Evolutionary conservation across 2,888 invertebrate genomes (phyloP).

Genomic region (Plusia festucae): DNA sequence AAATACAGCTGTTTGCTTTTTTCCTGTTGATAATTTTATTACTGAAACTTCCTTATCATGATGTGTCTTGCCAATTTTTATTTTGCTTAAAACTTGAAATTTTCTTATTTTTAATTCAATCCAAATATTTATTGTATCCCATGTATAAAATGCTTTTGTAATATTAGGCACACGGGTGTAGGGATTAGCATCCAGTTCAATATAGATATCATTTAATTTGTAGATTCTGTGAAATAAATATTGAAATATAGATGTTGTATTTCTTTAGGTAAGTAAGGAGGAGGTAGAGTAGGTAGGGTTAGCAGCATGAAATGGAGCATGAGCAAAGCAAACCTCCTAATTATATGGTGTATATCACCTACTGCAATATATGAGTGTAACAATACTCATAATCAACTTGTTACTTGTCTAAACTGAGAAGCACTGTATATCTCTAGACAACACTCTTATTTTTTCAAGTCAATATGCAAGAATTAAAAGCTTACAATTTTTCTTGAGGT

Average conservation of each 20-base stretch:
- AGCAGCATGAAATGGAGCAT: no score
- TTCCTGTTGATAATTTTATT: slow-evolving; percentile 68
- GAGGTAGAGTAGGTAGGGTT: no score
- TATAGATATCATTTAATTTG: background rate
- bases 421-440: no score
- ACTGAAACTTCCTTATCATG: slow-evolving; percentile 74
- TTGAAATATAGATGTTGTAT: background rate
- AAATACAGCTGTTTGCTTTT: slow-evolving; percentile 69
- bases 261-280: background rate
- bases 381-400: no score
- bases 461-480: slow-evolving; percentile 8
- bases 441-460: no score
- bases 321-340: no score
- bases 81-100: slow-evolving; percentile 62
- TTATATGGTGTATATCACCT: no score
- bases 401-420: no score
- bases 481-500: slow-evolving; percentile 59
- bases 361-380: no score
- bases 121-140: slow-evolving; percentile 66
- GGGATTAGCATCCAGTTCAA: background rate
- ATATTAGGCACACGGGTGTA: slow-evolving; percentile 20
- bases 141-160: slow-evolving; percentile 61
- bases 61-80: slow-evolving; percentile 71
- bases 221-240: slow-evolving; percentile 16
- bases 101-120: slow-evolving; percentile 58